Evolutionary conservation across 2,797 vertebrate genomes (phyloP).

Genomic region (Neomorphus geoffroyi): DNA sequence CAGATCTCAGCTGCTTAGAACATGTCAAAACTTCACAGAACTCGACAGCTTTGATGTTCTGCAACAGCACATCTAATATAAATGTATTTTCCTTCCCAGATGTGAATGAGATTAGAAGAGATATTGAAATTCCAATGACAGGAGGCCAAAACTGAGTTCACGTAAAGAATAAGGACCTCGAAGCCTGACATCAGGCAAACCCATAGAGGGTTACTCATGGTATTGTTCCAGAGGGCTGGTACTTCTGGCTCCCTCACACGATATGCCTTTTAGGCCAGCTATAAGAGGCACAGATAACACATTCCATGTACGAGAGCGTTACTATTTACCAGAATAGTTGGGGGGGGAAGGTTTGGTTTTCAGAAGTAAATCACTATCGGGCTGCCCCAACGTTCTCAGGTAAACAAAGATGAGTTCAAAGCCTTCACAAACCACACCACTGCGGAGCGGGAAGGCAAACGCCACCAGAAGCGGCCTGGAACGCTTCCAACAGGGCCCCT

Average conservation of each 20-base stretch:
- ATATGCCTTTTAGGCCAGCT: not conserved
- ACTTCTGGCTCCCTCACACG: not conserved
- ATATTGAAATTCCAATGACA: not conserved
- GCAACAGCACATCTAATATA: not conserved
- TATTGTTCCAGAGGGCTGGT: not conserved
- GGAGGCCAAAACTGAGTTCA: not conserved
- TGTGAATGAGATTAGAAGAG: not conserved
- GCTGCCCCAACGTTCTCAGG: no score
- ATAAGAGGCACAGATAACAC: not conserved
- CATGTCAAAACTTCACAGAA: not conserved
- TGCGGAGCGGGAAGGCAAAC: accelerated
- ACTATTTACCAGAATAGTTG: not conserved
- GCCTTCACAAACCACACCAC: not conserved
- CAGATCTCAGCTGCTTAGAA: not conserved
- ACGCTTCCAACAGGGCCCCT: accelerated
- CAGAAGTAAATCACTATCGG: not conserved
- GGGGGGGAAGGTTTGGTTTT: no score
- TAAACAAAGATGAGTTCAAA: no score
- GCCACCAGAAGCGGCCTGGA: not conserved
- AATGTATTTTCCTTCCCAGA: not conserved
- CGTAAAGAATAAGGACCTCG: accelerated
- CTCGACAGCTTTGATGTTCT: not conserved
- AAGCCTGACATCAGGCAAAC: not conserved
- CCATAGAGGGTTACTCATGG: not conserved
- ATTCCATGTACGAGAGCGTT: no score